A percentile compares a stretch with the other conserved stretches of the same genome.
phyloP scores from a whole-genome alignment of 2,113 vertebrate genomes.

The Malaclemys terrapin region DNA sequence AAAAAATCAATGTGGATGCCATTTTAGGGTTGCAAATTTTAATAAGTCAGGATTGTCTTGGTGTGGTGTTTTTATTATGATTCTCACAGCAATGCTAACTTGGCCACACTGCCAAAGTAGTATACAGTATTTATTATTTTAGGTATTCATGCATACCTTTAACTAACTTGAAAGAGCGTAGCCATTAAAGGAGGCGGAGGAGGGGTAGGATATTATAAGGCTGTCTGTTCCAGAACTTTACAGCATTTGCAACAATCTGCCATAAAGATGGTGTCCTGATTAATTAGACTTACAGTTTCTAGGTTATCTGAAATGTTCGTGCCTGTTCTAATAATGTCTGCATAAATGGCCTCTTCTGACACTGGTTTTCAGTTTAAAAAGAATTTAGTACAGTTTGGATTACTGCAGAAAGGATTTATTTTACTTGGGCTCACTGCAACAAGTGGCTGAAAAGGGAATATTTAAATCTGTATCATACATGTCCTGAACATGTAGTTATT shows the following conservation, averaged over 20 bases:
- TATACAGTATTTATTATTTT: neutral
- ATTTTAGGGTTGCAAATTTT: neutral
- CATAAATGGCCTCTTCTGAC: neutral
- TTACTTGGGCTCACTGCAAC: neutral
- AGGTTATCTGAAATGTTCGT: neutral
- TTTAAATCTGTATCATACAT: neutral
- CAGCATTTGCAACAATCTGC: neutral
- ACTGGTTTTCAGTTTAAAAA: constrained; percentile 14
- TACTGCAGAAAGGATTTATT: constrained; percentile 20
- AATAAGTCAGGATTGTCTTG: neutral
- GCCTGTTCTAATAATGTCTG: neutral
- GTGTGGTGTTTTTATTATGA: neutral
- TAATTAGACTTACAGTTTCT: constrained; percentile 10
- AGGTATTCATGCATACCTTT: neutral
- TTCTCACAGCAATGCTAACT: neutral
- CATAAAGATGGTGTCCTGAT: neutral
- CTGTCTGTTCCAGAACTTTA: rapidly evolving
- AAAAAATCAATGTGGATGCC: neutral
- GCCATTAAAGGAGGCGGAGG: neutral
- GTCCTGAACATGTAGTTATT: neutral
- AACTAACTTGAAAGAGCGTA: neutral
- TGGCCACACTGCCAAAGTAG: neutral
- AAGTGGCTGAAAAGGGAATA: neutral
- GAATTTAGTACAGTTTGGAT: neutral
- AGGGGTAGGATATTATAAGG: neutral